A percentile compares a stretch with the other conserved stretches of the same genome.
Conservation (phyloP, 1,140 invertebrate species). For the Lucilia cuprina region DNA sequence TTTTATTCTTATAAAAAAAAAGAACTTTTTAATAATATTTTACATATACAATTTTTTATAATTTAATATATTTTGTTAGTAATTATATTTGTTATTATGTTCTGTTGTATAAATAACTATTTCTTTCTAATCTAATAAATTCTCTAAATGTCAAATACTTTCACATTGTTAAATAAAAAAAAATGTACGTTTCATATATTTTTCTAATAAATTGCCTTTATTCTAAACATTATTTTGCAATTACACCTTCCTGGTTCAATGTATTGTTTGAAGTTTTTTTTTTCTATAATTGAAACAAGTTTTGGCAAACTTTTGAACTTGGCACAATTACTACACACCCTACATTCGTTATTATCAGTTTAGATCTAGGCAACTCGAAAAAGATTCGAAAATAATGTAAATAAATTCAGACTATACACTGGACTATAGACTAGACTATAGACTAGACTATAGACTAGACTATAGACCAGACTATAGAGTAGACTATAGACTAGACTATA, state of each 20-base stretch:
- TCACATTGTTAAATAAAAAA: neutral
- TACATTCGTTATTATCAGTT: neutral
- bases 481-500: no score
- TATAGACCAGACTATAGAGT: no score
- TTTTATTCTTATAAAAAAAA: no score
- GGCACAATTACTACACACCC: neutral
- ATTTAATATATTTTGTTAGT: no score
- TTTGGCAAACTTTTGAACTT: neutral
- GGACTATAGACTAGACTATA: no score
- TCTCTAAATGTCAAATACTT: neutral
- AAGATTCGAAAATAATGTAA: no score
- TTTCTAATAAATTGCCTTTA: neutral
- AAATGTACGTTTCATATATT: neutral
- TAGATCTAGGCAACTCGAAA: no score
- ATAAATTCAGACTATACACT: no score
- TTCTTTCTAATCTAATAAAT: conserved; percentile 7
- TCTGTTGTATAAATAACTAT: neutral
- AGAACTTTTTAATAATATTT: no score
- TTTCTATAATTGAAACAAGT: neutral
- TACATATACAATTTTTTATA: no score
- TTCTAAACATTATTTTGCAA: neutral
- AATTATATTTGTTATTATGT: neutral
- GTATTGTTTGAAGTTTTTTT: neutral
- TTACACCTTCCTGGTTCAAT: conserved; percentile 1
- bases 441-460: no score